A percentile compares a stretch with the other conserved stretches of the same genome.
phyloP scores from a whole-genome alignment of 2,888 invertebrate genomes.

The Amphimallon solstitiale region DNA sequence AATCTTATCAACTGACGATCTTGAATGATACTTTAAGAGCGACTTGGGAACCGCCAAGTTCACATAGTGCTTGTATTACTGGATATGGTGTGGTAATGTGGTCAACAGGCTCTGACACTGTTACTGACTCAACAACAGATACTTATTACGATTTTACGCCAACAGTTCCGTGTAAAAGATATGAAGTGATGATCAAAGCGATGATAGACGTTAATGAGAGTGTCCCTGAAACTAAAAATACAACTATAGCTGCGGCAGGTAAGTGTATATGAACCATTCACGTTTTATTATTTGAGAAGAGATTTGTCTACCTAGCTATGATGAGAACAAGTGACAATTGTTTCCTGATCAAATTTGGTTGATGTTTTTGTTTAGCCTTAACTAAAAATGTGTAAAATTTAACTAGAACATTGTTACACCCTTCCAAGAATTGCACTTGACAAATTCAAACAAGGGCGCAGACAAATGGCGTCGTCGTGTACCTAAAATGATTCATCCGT shows the following conservation, averaged over 20 bases:
- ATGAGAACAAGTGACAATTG: too few species aligned
- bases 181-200: conserved; percentile 27
- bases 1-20: neutral
- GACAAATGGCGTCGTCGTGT: too few species aligned
- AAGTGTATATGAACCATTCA: too few species aligned
- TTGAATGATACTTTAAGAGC: conserved; percentile 13
- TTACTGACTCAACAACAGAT: neutral
- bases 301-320: too few species aligned
- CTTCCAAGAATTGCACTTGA: too few species aligned
- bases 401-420: too few species aligned
- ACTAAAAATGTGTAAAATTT: too few species aligned
- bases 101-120: neutral
- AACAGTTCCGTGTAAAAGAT: conserved; percentile 23
- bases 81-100: conserved; percentile 26
- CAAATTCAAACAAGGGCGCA: too few species aligned
- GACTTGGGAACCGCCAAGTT: conserved; percentile 35
- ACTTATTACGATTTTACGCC: conserved; percentile 21
- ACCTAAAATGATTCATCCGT: too few species aligned
- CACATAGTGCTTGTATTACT: conserved; percentile 20
- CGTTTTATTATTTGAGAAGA: too few species aligned
- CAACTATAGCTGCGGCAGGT: neutral
- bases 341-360: too few species aligned
- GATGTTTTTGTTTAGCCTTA: too few species aligned
- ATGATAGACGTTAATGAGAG: neutral
- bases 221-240: neutral